Evolutionary conservation across 2,888 invertebrate species (phyloP).

Genomic region (Mesochorus sp.): DNA sequence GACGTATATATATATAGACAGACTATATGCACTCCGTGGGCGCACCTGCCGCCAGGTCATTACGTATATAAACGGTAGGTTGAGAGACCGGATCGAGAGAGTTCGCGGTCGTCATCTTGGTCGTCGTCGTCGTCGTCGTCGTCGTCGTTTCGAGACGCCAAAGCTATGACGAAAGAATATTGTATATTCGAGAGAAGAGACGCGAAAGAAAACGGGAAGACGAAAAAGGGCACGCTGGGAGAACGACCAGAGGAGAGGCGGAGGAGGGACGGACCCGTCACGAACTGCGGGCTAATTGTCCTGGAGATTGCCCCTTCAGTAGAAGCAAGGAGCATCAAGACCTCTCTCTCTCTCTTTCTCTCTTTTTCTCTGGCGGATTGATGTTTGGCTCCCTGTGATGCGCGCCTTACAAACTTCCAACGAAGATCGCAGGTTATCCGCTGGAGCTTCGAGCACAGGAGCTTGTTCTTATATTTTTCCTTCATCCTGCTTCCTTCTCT

Average conservation of each 20-base stretch:
- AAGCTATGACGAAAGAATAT: slow-evolving; percentile 50
- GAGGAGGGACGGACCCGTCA: slow-evolving; percentile 78
- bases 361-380: slow-evolving; percentile 16
- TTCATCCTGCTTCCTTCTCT: neutral
- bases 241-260: slow-evolving; percentile 54
- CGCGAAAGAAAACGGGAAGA: slow-evolving; percentile 33
- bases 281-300: slow-evolving; percentile 81
- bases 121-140: slow-evolving; percentile 33
- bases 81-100: slow-evolving; percentile 69
- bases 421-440: slow-evolving; percentile 35
- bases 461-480: neutral
- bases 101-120: slow-evolving; percentile 58
- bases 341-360: neutral
- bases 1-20: slow-evolving; percentile 8
- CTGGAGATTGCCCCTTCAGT: slow-evolving; percentile 79
- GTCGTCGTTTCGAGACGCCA: slow-evolving; percentile 35
- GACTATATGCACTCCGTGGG: slow-evolving; percentile 61
- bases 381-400: slow-evolving; percentile 42
- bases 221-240: slow-evolving; percentile 41
- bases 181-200: slow-evolving; percentile 45
- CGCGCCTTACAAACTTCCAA: slow-evolving; percentile 14
- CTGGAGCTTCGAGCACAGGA: slow-evolving; percentile 14
- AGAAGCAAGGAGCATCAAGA: slow-evolving; percentile 56
- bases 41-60: slow-evolving; percentile 80
- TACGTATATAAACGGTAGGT: slow-evolving; percentile 80